A percentile compares a stretch with the other conserved stretches of the same genome.
phyloP scores from a whole-genome alignment of 2,797 vertebrate genomes.

The Galago senegalensis region DNA sequence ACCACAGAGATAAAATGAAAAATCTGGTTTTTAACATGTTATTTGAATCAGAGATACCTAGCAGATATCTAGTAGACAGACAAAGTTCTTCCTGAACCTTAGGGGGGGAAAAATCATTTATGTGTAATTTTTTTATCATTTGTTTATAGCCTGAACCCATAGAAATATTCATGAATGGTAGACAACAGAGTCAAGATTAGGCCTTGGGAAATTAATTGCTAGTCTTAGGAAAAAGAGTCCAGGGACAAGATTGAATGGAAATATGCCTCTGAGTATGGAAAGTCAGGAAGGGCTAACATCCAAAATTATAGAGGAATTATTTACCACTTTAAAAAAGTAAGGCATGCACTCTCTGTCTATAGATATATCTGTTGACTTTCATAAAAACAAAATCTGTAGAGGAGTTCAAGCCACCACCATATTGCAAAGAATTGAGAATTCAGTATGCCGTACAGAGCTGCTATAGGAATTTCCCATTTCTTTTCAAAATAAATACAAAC shows the following conservation, averaged over 20 bases:
- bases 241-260: not conserved
- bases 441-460: not conserved
- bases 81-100: slow-evolving; percentile 9
- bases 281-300: not conserved
- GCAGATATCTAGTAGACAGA: not conserved
- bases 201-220: not conserved
- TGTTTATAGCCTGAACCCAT: not conserved
- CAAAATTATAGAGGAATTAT: not conserved
- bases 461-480: not conserved
- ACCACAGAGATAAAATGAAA: not conserved
- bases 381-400: slow-evolving; percentile 1
- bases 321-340: not conserved
- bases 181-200: not conserved
- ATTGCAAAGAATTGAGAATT: not conserved
- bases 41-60: not conserved
- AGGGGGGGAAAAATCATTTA: not conserved
- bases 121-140: slow-evolving; percentile 11
- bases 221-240: not conserved
- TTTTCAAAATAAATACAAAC: slow-evolving; percentile 39
- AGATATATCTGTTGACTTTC: not conserved
- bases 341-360: not conserved
- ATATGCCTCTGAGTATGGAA: not conserved
- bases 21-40: not conserved
- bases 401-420: not conserved
- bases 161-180: not conserved